Conservation (phyloP, 2,113 vertebrate genomes). For the Sapajus apella region DNA sequence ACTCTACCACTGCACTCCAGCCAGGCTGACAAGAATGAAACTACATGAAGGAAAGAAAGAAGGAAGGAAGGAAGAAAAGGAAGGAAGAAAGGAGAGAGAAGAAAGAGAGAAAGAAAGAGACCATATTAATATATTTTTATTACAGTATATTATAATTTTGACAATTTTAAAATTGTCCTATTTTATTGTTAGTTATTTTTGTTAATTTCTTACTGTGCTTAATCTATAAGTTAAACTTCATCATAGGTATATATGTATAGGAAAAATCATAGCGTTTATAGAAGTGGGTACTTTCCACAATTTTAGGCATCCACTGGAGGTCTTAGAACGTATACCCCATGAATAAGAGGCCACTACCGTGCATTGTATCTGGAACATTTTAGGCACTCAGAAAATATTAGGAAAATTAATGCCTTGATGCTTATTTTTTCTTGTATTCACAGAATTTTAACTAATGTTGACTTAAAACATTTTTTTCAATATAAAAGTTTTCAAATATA, state of each 20-base stretch:
- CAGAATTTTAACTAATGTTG: conserved; percentile 9
- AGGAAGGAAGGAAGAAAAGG: background rate
- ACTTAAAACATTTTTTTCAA: background rate
- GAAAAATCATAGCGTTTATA: too few species aligned
- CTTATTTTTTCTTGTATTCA: background rate
- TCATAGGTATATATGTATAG: background rate
- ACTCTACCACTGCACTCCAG: too few species aligned
- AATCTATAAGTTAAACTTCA: background rate
- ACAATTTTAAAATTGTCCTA: background rate
- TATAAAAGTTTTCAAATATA: background rate
- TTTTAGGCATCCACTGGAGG: background rate
- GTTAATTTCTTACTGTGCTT: background rate
- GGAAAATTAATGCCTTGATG: background rate
- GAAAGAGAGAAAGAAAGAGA: too few species aligned
- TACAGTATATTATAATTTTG: too few species aligned
- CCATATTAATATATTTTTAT: background rate
- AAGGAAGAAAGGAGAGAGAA: background rate
- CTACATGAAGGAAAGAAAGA: background rate
- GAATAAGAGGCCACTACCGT: background rate
- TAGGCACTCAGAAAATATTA: background rate
- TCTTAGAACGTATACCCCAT: background rate
- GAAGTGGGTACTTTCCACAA: background rate
- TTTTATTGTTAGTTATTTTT: background rate
- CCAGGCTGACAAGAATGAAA: too few species aligned
- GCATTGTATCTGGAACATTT: background rate